Evolutionary conservation across 1,140 invertebrate species (phyloP), one percentile per base, ranked within the genome.

Genomic region (Oryzaephilus surinamensis): DNA sequence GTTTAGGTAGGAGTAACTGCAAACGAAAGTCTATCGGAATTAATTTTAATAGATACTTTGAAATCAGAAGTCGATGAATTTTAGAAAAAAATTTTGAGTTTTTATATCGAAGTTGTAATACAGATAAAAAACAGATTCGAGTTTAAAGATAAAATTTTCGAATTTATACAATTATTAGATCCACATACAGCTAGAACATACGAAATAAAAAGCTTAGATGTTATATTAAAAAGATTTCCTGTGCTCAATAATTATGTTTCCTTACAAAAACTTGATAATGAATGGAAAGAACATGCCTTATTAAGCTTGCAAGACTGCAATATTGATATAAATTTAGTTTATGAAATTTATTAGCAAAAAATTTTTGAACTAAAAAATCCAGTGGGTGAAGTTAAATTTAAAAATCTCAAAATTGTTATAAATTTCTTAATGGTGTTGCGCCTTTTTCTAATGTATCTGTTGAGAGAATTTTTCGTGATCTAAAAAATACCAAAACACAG

Each of bases 281-380:
- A 46, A 27, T 46, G 45, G 41, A 30, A 38, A 16, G 17, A 42
- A 13, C 46, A 45, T 40, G 31, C 38, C 19, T 33, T 48, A 7
- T 32, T 45, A 13, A 19, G 46, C 29, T 26, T 34, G 33, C 10
- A 24, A 12, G 12, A 32, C 10, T 15, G 29, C 17, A 20, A 28
- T 27, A 24, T 41, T 15, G n/a, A 41, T 12, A 19, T 14, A 30
- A 30, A 29, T 19, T 11, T 20, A 37, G 8, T n/a, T 6, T 32
- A 16, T 16, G 15, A 33, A 24, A 15, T 39, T 15, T 47, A 43
- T 33, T 47, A 36, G 41, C 29, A 16, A 16, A 39, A 21, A 21
- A 23, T 47, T 19, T 43, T 43, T 23, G 3, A 18, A 7, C 23
- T 39, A n/a, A 38, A 33, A 39, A 39, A 38, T 36, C n/a, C 28